Evolutionary conservation across 2,888 invertebrate genomes (phyloP), one percentile per base, ranked within the genome.

Genomic region (Cactoblastis cactorum): DNA sequence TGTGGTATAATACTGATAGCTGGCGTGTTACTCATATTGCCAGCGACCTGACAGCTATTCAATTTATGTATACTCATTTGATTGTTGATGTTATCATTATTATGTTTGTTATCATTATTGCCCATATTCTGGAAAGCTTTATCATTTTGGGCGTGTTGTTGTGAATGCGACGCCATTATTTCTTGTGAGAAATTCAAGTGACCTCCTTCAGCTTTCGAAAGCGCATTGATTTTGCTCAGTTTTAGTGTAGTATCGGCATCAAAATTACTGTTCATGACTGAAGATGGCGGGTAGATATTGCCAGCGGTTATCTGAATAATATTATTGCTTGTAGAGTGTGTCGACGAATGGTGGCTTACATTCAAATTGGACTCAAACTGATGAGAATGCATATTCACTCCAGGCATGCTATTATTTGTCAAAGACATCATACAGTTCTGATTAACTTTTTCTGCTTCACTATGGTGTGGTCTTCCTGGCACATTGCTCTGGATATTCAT

Each of bases 261-360:
- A 56, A 89, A 89, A 53, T 80, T 87, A 60, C 73, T 84, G 45
- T 72, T 84, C 67, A 87, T 82, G 2, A 69, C 72, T 8, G 86
- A 78, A 32, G 84, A 76, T 12, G 87, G 85, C 11, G 85, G 69
- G 57, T 88, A 88, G 57, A 89, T 88, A 56, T 87, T 89, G 52
- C 89, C 89, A 53, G 89, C 79, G 54, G 84, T 80, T 56, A 89
- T 89, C 67, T 89, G 89, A 54, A 89, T 89, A 3, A 89, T 80
- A 59, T 89, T 89, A 61, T 86, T 89, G 1, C 84, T 74, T 8
- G 82, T 72, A 2, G 83, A 71, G 62, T 86, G 86, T 14, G 73
- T 67, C 41, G 82, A 65, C 2, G 84, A 75, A 61, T 88, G 86
- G 57, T 86, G 87, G 56, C 80, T 87, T 6, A 80, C 77, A 57